Evolutionary conservation across 2,113 vertebrate genomes (phyloP).

Genomic region (Amphiprion ocellaris): DNA sequence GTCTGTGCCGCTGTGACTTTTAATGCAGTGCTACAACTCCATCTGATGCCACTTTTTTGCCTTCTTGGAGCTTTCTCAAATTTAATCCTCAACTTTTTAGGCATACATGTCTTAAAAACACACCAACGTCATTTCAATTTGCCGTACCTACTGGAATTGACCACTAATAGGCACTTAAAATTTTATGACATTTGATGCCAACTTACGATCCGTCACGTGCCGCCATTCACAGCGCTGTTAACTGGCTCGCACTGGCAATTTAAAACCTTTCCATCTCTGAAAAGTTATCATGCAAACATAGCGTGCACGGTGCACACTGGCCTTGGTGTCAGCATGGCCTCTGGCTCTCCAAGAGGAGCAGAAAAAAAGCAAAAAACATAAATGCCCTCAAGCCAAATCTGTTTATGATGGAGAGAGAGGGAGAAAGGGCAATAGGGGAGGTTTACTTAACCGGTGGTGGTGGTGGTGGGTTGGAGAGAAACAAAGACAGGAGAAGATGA

Average conservation of each 20-base stretch:
- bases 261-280: conserved; percentile 14
- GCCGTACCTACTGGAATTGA: conserved; percentile 8
- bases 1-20: conserved; percentile 22
- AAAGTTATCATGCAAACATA: conserved; percentile 32
- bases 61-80: conserved; percentile 16
- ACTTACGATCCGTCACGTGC: conserved; percentile 6
- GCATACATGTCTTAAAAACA: conserved; percentile 29
- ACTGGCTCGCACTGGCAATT: conserved; percentile 6
- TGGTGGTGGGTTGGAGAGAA: conserved; percentile 47
- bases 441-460: conserved; percentile 55
- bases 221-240: conserved; percentile 11
- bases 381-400: conserved; percentile 59
- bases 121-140: conserved; percentile 13
- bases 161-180: conserved; percentile 7
- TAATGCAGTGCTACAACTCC: conserved; percentile 14
- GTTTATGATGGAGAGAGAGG: conserved; percentile 43
- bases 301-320: conserved; percentile 12
- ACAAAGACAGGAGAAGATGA: conserved; percentile 44
- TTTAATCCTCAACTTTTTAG: conserved; percentile 28
- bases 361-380: conserved; percentile 40
- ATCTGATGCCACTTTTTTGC: conserved; percentile 9
- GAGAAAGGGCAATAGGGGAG: conserved; percentile 15
- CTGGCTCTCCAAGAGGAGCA: conserved; percentile 61
- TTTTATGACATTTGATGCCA: conserved; percentile 12
- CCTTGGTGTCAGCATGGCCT: conserved; percentile 62